A percentile compares a stretch with the other conserved stretches of the same genome.
Conservation (phyloP, 2,888 invertebrate species). For the Polydrusus tereticollis region DNA sequence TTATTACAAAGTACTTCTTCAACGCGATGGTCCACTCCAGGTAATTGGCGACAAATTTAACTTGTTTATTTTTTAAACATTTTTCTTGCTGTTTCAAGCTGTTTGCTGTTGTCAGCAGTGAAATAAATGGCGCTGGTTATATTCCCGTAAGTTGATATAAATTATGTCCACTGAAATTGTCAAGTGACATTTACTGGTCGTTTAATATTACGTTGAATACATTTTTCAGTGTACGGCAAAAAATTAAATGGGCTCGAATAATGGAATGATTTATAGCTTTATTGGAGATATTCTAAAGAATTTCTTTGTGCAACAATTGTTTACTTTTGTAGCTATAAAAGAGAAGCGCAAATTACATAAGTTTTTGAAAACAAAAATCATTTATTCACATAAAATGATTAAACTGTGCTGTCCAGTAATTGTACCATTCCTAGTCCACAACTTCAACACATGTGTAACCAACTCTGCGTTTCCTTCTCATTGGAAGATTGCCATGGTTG, state of each 20-base stretch:
- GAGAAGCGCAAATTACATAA: neutral
- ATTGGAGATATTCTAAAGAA: neutral
- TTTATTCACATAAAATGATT: no score
- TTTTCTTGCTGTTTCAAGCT: conserved; percentile 34
- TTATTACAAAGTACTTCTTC: conserved; percentile 51
- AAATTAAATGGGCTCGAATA: conserved; percentile 7
- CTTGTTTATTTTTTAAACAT: conserved; percentile 38
- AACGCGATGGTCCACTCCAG: conserved; percentile 44
- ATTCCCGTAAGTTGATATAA: conserved; percentile 46
- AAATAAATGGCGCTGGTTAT: conserved; percentile 46
- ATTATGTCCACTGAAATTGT: conserved; percentile 43
- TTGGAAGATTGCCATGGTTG: no score
- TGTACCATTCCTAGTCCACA: no score
- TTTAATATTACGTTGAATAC: conserved; percentile 45
- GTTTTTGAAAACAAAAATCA: no score
- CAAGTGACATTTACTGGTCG: conserved; percentile 46
- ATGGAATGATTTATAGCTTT: conserved; percentile 4
- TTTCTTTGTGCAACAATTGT: neutral
- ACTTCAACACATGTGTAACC: no score
- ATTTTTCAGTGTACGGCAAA: conserved; percentile 12
- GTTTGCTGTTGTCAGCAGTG: conserved; percentile 37
- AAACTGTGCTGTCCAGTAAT: no score
- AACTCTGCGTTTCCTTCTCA: no score
- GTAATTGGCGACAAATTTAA: conserved; percentile 53
- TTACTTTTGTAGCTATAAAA: neutral